Evolutionary conservation across 2,888 invertebrate species (phyloP), one percentile per base, ranked within the genome.

Genomic region (Pristionchus japonicus): DNA sequence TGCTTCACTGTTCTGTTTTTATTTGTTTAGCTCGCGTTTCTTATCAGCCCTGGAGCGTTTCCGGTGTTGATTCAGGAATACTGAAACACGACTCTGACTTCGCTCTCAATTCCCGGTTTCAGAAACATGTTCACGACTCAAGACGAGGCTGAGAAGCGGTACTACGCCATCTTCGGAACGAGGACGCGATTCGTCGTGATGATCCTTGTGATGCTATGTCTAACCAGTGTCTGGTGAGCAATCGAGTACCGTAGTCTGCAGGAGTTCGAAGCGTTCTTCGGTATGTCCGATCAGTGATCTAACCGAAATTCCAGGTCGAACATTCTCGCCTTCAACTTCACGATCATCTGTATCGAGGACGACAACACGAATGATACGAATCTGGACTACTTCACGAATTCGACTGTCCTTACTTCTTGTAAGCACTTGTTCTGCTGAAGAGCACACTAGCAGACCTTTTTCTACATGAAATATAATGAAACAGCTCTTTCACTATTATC

Each of bases 311-410:
- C 11, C 88, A 91, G 91, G 91, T 93, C 94, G n/a, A 94, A 94
- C 89, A 94, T 94, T 87, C 90, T 94, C 31, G 88, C 92, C 47
- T 94, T 94, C 91, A 94, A 94, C 89, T 94, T 94, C 87, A 93
- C 94, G 20, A 89, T 93, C 20, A 92, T 94, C 86, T 94, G 94
- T 86, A 91, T 93, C 90, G 89, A 77, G 77, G 77, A 47, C 77
- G 77, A 77, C 15, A 74, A 74, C 40, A n/a, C 43, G n/a, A 77
- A 27, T 27, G 77, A 77, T 27, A 11, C 77, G 9, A 77, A 77
- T 43, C 77, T 77, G 23, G 43, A 43, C 13, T 77, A 77, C 17
- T 77, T 77, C 47, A 77, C 77, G 43, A 47, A 77, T 47, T 47
- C 77, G 23, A 77, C 77, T 1, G 77, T 77, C 27, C 77, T 77